Conservation (phyloP, 2,888 invertebrate species). For the Orthosia gracilis region DNA sequence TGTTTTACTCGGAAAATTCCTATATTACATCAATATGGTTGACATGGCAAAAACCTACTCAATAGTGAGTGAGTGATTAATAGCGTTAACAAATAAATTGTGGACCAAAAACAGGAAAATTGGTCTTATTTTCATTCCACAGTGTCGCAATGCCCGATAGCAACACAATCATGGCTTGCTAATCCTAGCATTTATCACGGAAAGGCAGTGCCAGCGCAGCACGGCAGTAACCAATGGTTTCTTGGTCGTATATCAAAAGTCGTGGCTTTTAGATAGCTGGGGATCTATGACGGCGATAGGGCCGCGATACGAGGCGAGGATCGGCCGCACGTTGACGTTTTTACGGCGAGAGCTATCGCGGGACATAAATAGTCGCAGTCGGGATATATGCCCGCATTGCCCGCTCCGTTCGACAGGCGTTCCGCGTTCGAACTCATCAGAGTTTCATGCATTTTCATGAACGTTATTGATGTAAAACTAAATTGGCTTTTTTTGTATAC, state of each 20-base stretch:
- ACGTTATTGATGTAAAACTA: slow-evolving; percentile 61
- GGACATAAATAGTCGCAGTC: slow-evolving; percentile 77
- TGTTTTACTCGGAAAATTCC: slow-evolving; percentile 29
- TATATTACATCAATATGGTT: slow-evolving; percentile 1
- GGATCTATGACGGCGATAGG: slow-evolving; percentile 72
- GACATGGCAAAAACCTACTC: slow-evolving; percentile 1
- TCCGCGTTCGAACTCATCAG: slow-evolving; percentile 66
- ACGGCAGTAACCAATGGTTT: slow-evolving; percentile 66
- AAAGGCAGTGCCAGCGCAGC: slow-evolving; percentile 36
- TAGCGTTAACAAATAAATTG: slow-evolving; percentile 10
- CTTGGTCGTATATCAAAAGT: slow-evolving; percentile 71
- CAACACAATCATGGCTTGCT: slow-evolving; percentile 38
- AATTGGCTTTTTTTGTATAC: slow-evolving; percentile 56
- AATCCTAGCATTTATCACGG: slow-evolving; percentile 62
- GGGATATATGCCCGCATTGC: slow-evolving; percentile 67
- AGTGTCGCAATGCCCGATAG: slow-evolving; percentile 7
- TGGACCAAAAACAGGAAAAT: slow-evolving; percentile 16
- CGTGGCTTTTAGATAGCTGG: slow-evolving; percentile 69
- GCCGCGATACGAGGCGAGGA: slow-evolving; percentile 75
- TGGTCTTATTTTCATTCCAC: slow-evolving; percentile 8
- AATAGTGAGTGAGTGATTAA: background rate
- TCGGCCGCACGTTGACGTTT: slow-evolving; percentile 84
- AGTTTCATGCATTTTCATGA: slow-evolving; percentile 72
- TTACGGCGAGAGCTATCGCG: slow-evolving; percentile 84
- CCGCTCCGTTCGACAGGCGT: slow-evolving; percentile 64